Percentiles rank a stretch among this genome's conserved stretches.
These are phyloP conservation scores for Stenodera caucasica DNA, from an alignment of 2,888 invertebrate genomes.

Conservation along the genomic window DNA sequence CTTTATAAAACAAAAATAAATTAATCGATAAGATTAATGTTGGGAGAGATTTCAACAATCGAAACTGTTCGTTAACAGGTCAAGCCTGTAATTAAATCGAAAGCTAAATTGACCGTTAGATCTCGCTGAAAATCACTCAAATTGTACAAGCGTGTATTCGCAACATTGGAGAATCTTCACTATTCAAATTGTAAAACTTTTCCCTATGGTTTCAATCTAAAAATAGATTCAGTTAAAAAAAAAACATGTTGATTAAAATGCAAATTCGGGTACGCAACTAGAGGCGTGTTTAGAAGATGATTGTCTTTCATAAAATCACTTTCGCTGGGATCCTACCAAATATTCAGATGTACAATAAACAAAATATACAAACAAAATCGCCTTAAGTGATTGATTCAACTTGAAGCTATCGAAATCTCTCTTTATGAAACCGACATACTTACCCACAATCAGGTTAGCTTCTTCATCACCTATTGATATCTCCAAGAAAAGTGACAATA, in stretches of 20 bases:
- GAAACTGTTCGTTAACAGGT: neutral
- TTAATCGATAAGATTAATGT: too few species aligned
- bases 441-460: conserved; percentile 28
- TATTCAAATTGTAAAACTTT: neutral
- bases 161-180: neutral
- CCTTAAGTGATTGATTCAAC: conserved; percentile 21
- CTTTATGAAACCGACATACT: conserved; percentile 31
- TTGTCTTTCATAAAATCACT: conserved; percentile 11
- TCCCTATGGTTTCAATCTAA: conserved; percentile 2
- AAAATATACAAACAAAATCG: neutral
- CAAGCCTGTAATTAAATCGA: neutral
- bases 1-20: neutral
- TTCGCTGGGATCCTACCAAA: conserved; percentile 16
- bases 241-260: conserved; percentile 11
- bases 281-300: neutral
- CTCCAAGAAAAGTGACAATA: neutral
- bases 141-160: neutral
- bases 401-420: conserved; percentile 30
- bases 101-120: neutral
- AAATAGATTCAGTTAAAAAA: neutral
- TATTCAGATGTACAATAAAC: conserved; percentile 8
- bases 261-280: neutral
- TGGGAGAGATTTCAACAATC: neutral
- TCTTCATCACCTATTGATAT: conserved; percentile 10
- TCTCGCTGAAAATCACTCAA: neutral